Conservation (phyloP, 2,888 invertebrate genomes). For the Trichogramma evanescens region DNA sequence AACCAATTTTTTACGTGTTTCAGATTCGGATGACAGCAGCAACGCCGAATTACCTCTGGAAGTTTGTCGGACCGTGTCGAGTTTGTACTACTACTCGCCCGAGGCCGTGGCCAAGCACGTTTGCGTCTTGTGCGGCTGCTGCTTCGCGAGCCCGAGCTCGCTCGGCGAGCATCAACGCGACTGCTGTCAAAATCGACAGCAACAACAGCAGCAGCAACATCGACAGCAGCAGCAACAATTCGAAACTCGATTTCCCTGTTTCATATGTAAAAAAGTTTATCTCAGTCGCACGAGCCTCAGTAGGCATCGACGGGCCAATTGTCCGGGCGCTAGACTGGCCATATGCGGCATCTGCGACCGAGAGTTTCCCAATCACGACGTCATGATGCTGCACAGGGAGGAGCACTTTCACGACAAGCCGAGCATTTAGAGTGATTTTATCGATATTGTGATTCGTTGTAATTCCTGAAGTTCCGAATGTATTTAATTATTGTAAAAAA, state of each 20-base stretch:
- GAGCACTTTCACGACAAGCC: slow-evolving; percentile 21
- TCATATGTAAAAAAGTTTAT: slow-evolving; percentile 42
- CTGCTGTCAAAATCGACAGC: neutral
- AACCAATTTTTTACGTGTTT: slow-evolving; percentile 11
- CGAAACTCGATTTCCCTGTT: slow-evolving; percentile 30
- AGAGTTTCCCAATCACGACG: slow-evolving; percentile 9
- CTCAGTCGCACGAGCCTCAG: slow-evolving; percentile 41
- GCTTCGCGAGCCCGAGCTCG: neutral
- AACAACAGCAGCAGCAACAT: neutral
- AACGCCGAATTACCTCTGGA: slow-evolving; percentile 13
- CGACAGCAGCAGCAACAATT: neutral
- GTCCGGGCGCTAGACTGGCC: slow-evolving; percentile 12
- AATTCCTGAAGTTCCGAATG: neutral
- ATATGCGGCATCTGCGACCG: slow-evolving; percentile 19
- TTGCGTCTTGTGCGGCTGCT: slow-evolving; percentile 12
- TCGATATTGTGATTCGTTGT: neutral
- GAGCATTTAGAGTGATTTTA: neutral
- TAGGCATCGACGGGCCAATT: slow-evolving; percentile 33
- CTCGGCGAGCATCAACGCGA: slow-evolving; percentile 2
- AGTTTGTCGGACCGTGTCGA: neutral
- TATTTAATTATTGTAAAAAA: too few relatives aligned
- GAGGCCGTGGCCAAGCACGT: neutral
- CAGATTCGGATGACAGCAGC: slow-evolving; percentile 21
- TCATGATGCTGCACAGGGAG: slow-evolving; percentile 20
- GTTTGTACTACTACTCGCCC: slow-evolving; percentile 1